Evolutionary conservation across 92 coral and sea anemone species (phyloP), one percentile per base, ranked within the genome.

Genomic region (Epizoanthus stellaris): DNA sequence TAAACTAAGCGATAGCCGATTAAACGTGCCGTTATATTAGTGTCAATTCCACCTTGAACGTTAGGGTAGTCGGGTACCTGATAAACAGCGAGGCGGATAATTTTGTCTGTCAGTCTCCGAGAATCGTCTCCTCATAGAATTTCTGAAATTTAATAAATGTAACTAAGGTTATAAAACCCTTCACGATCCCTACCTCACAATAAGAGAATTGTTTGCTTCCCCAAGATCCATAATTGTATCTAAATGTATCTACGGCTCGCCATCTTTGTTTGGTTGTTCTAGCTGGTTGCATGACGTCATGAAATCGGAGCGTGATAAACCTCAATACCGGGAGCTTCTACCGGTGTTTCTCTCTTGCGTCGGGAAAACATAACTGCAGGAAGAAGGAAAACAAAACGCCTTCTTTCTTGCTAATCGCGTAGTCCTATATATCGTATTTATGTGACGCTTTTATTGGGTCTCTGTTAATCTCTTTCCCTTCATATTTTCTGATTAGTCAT

Each of bases 271-370:
- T 19, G 59, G 77, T 57, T 7, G 57, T 49, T 43, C 56, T 21
- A 38, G 23, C 77, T n/a, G 77, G 77, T 72, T 72, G 77, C 38
- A 72, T 45, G 77, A 72, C 77, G 77, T 72, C 77, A 72, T 72
- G 58, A 72, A 72, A 72, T 72, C 77, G 60, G 59, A 72, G 34
- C 77, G 77, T 49, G 77, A 43, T 30, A 30, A 30, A 69, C 2
- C 19, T 3, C 23, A 69, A 19, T 25, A 68, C 20, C 73, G 9
- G 73, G 52, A 68, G 73, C n/a, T 11, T 68, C 21, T 25, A 19
- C 77, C 15, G 77, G 77, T 72, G 77, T 72, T 69, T 72, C 59
- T n/a, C 34, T 49, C 4, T 43, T 72, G 21, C 40, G 77, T 49
- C 56, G 56, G 56, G 56, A 49, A 49, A 49, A 49, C 56, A 49